Percentiles rank a stretch among this genome's conserved stretches.
These are phyloP conservation scores for Gambusia yucatana DNA, from an alignment of 2,797 vertebrate genomes.

Conservation along the genomic window DNA sequence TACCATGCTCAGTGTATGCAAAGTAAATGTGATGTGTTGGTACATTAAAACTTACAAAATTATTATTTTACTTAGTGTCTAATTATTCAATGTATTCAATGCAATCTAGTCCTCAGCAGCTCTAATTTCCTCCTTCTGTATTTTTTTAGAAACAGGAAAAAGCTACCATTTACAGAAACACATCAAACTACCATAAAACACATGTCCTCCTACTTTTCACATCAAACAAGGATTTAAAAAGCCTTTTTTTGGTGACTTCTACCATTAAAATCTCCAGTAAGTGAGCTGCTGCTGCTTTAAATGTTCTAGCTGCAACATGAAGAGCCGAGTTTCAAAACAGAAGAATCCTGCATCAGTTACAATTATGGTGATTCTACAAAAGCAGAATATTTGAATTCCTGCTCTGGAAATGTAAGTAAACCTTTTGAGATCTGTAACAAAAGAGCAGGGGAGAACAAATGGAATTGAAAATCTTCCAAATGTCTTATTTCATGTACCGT, in stretches of 20 bases:
- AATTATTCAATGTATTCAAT: slow-evolving; percentile 32
- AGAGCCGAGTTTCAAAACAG: slow-evolving; percentile 43
- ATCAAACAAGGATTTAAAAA: slow-evolving; percentile 29
- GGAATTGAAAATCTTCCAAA: not conserved
- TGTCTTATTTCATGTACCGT: slow-evolving; percentile 15
- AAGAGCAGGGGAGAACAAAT: not conserved
- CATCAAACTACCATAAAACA: slow-evolving; percentile 17
- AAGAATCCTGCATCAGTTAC: not conserved
- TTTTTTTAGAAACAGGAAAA: slow-evolving; percentile 2
- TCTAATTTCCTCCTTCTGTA: slow-evolving; percentile 6
- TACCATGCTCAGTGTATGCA: not conserved
- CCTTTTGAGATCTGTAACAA: not conserved
- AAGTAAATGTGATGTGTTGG: not conserved
- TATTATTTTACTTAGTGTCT: slow-evolving; percentile 24
- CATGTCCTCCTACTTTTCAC: slow-evolving; percentile 15
- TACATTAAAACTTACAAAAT: too few species aligned
- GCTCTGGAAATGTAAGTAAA: not conserved
- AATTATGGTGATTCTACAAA: not conserved
- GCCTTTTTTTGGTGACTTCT: slow-evolving; percentile 7
- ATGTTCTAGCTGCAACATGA: slow-evolving; percentile 42
- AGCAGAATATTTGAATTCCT: not conserved
- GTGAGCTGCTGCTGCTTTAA: slow-evolving; percentile 31
- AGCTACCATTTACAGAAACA: not conserved
- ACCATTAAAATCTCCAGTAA: slow-evolving; percentile 26
- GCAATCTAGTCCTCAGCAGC: slow-evolving; percentile 17